Conservation (phyloP, 2,113 vertebrate species). For the Toxostoma redivivum region DNA sequence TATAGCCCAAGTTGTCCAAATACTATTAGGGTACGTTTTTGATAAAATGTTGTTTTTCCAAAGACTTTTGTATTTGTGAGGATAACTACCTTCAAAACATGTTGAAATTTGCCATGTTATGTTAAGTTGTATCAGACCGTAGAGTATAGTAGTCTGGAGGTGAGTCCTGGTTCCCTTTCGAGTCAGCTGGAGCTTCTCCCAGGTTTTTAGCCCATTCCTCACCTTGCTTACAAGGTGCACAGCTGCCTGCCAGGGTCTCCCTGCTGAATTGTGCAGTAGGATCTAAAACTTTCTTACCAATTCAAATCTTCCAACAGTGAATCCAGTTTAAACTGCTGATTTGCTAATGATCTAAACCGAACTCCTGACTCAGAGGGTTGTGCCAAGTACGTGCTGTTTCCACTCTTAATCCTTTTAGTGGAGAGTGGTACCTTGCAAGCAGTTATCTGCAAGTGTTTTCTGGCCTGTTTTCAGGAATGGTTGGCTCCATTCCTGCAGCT, state of each 20-base stretch:
- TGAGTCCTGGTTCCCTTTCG: neutral
- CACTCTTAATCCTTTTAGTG: neutral
- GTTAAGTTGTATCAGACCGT: neutral
- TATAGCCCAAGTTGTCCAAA: neutral
- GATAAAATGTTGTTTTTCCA: neutral
- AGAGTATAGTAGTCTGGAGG: neutral
- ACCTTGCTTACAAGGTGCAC: fast-evolving
- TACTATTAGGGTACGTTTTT: neutral
- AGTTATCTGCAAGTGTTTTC: neutral
- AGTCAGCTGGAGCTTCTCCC: neutral
- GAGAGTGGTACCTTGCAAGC: neutral
- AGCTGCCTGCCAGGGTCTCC: neutral
- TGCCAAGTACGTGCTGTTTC: neutral
- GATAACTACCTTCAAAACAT: neutral
- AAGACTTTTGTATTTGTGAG: neutral
- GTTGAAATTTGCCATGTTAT: neutral
- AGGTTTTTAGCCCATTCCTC: neutral
- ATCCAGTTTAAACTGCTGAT: neutral
- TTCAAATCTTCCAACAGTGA: neutral
- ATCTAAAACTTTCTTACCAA: neutral
- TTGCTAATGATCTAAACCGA: neutral
- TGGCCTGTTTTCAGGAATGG: neutral
- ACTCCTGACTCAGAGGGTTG: neutral
- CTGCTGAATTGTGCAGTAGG: neutral
- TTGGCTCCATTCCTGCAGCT: neutral